These are phyloP conservation scores for Hiodon alosoides DNA, from an alignment of 2,113 vertebrate species.

Conservation along the genomic window DNA sequence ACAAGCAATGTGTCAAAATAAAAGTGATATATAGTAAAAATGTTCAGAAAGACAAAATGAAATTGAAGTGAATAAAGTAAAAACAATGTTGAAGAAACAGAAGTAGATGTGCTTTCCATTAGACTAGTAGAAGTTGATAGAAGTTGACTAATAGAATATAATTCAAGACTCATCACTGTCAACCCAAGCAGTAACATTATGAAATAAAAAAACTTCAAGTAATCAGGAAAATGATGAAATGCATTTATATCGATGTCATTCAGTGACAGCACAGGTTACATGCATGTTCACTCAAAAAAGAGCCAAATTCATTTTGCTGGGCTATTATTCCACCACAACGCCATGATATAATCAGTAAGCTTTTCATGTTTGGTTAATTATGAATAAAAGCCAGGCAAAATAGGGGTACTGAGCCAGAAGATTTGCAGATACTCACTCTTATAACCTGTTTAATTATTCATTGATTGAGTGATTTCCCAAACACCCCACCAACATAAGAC, in stretches of 20 bases:
- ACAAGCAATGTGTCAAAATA: conserved; percentile 15
- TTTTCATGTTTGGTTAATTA: no score
- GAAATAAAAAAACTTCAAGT: not conserved
- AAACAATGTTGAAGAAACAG: not conserved
- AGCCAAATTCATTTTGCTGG: not conserved
- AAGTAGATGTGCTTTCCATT: not conserved
- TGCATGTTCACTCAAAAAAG: not conserved
- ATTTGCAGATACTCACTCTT: not conserved
- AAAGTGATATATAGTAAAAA: conserved; percentile 2
- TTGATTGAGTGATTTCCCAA: no score
- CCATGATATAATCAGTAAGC: not conserved
- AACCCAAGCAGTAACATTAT: not conserved
- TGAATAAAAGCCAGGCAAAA: no score
- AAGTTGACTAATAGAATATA: not conserved
- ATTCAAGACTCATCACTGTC: not conserved
- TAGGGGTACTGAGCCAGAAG: not conserved
- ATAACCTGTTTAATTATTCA: no score
- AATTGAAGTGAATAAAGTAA: not conserved
- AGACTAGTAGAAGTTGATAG: not conserved
- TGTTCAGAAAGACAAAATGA: not conserved
- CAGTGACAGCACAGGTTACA: not conserved
- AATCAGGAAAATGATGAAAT: not conserved
- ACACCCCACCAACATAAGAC: no score
- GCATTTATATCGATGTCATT: not conserved
- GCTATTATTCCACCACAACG: not conserved